Base-by-base conservation (phyloP, 2,888 invertebrate genomes). In the Ophion slaviceki region DNA sequence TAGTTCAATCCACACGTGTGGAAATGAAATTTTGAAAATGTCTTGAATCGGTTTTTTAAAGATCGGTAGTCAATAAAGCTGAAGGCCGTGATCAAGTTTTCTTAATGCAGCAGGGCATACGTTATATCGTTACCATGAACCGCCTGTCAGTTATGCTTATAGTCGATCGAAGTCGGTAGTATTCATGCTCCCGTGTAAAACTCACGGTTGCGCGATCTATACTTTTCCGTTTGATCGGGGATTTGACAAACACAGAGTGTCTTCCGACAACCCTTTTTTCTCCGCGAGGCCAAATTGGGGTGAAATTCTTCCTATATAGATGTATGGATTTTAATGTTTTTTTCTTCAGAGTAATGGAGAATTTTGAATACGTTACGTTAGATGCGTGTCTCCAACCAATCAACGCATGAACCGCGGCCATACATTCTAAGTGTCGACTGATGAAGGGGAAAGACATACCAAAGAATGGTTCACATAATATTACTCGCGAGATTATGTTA, bases 131-230 rank as follows among this genome's bases (percentile, higher is more conserved):
- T 77, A 67, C 67, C 53, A 67, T 36, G 59, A 67, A 57, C 66
- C 67, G 36, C 17, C 20, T 57, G 61, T 32, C 3, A 68, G 78
- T 67, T 59, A 53, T 36, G 67, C 67, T 64, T 47, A 64, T 66
- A 47, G 36, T 20, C 82, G 85, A 85, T 79, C 82, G 85, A 82
- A 76, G 70, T 59, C 45, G 45, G 67, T 74, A 45, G 75, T 79
- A 76, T 70, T 76, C 75, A 76, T 47, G 79, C 71, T 82, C 80
- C 79, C 82, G 76, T 79, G 81, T 53, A 79, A 66, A 75, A 64
- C 68, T 57, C 61, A n/a, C 66, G 66, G 64, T 61, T 76, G 24
- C 61, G 77, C 80, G 67, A 57, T 74, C 24, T 20, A 74, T 67
- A 67, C 45, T 24, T 57, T 14, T 53, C 24, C 61, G 11, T 71